Conservation (phyloP, 1,140 invertebrate genomes). For the Tetranychus cinnabarinus region DNA sequence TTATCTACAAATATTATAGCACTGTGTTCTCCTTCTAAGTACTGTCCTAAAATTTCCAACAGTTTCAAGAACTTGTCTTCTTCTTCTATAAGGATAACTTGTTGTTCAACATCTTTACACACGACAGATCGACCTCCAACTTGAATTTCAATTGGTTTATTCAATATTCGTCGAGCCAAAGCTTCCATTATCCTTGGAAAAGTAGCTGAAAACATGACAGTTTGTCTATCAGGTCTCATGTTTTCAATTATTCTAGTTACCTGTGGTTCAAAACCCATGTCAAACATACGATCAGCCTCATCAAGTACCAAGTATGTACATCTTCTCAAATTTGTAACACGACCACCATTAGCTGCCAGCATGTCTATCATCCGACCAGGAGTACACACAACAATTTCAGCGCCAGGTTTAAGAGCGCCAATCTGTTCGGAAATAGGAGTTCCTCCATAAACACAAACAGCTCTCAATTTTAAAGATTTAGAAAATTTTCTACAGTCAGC, state of each 20-base stretch:
- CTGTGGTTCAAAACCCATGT: conserved; percentile 99
- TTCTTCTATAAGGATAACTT: conserved; percentile 70
- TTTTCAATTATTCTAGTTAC: conserved; percentile 95
- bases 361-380: conserved; percentile 99
- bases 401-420: conserved; percentile 86
- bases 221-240: conserved; percentile 84
- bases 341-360: conserved; percentile 88
- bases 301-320: conserved; percentile 94
- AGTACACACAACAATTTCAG: conserved; percentile 96
- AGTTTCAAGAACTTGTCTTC: conserved; percentile 96
- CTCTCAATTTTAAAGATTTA: conserved; percentile 55
- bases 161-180: conserved; percentile 69
- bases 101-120: conserved; percentile 91
- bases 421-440: conserved; percentile 85
- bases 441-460: conserved; percentile 94
- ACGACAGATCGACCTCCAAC: conserved; percentile 93
- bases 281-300: conserved; percentile 98
- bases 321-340: conserved; percentile 81
- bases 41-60: conserved; percentile 68
- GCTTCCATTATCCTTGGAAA: conserved; percentile 99
- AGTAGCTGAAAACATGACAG: conserved; percentile 95
- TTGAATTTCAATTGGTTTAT: conserved; percentile 89
- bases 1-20: conserved; percentile 97
- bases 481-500: conserved; percentile 91
- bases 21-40: conserved; percentile 46